Base-by-base conservation (phyloP, 2,888 invertebrate genomes). In the Incurvaria masculella region DNA sequence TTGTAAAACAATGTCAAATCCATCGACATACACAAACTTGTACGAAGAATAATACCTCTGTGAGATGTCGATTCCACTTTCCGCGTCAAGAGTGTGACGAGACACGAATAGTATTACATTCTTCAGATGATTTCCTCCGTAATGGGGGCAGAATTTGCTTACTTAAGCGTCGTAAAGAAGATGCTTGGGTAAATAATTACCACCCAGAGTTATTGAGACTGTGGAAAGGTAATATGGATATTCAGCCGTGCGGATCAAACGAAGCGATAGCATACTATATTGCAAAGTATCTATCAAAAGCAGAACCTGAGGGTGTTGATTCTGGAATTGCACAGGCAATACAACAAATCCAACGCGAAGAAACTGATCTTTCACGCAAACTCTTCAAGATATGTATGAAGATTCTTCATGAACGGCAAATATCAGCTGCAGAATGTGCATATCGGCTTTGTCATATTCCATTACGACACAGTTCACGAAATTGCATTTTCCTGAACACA, bases 371-470 rank as follows among this genome's bases (percentile, higher is more conserved):
- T 23, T 55, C 57, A 21, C 51, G 53, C 21, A 56, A 56, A 33
- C 52, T 61, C 5, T 62, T 61, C 44, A 52, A 44, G 26, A 51
- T 60, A 47, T 61, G 59, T 27, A 61, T 61, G 60, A 45, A 45
- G 16, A 59, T 62, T 49, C 45, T 63, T 16, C 46, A 55, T 21
- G 56, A 61, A 53, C 49, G 59, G 33, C 57, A 59, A 56, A 53
- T 62, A 8, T 60, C 61, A 45, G 58, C 60, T 16, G 27, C 45
- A 20, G 59, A 62, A 58, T 61, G 58, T 49, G 60, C 49, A n/a
- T 61, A 48, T 52, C 43, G 58, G 21, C 53, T 62, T 17, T 53
- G 56, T 44, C 56, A 56, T 48, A 52, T 47, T 2, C 42, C 4
- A 21, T 2, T 39, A 26, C 44, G 55, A 4, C 47, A 51, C 17